Evolutionary conservation across 2,888 invertebrate species (phyloP).

Genomic region (Dermolepida albohirtum): DNA sequence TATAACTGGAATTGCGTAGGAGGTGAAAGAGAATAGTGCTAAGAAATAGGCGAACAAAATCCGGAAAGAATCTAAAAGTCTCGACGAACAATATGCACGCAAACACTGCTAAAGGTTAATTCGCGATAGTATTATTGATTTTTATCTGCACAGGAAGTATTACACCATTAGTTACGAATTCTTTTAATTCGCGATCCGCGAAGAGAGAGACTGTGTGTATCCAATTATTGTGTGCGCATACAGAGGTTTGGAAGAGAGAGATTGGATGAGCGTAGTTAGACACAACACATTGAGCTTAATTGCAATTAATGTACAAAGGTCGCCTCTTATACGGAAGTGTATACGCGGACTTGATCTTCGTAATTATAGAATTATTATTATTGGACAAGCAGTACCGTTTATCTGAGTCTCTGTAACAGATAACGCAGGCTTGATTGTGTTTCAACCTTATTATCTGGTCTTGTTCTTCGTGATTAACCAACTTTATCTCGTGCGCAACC

Average conservation of each 20-base stretch:
- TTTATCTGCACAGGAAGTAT: constrained; percentile 5
- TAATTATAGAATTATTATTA: constrained; percentile 41
- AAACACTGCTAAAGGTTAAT: too few relatives aligned
- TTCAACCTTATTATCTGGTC: constrained; percentile 29
- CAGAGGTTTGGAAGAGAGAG: constrained; percentile 10
- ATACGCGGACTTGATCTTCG: constrained; percentile 33
- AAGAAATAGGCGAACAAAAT: too few relatives aligned
- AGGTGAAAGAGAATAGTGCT: too few relatives aligned
- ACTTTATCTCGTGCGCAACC: constrained; percentile 18
- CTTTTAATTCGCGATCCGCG: constrained; percentile 9
- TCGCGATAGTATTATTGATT: too few relatives aligned
- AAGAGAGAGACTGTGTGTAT: constrained; percentile 7
- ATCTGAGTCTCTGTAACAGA: constrained; percentile 33
- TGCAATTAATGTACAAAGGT: constrained; percentile 41
- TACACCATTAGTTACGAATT: constrained; percentile 13
- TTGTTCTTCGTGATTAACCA: constrained; percentile 31
- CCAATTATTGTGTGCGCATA: constrained; percentile 29
- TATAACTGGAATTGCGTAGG: too few relatives aligned
- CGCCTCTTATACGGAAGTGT: constrained; percentile 37
- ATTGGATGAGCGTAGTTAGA: constrained; percentile 19
- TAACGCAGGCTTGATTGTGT: constrained; percentile 24
- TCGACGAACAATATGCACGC: too few relatives aligned
- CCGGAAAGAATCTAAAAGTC: too few relatives aligned
- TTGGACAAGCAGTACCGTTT: constrained; percentile 41
- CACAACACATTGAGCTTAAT: constrained; percentile 35